Evolutionary conservation across 2,113 vertebrate species (phyloP), one percentile per base, ranked within the genome.

Genomic region (Channa argus): DNA sequence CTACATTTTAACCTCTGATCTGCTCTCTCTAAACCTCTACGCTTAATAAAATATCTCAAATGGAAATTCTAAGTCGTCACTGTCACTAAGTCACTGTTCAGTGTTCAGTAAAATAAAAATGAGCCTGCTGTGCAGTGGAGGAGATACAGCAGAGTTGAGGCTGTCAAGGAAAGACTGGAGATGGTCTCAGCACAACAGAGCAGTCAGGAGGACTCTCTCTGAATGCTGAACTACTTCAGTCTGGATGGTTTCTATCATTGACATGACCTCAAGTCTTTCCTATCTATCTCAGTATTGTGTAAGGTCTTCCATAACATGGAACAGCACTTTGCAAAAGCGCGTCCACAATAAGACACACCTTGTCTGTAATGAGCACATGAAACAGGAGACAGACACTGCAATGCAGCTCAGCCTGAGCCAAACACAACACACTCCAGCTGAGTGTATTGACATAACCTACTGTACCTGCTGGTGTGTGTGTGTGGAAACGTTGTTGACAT

Each of bases 371-470:
- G 69, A 51, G 65, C 61, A 62, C 59, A 51, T 79, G 66, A 77
- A 84, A 71, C 61, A 60, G 4, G 46, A 82, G 53, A 51, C 66
- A 24, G 14, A 37, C 60, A 14, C 63, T 3, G 80, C 76, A 74
- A 37, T 80, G 77, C 74, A 83, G 82, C 6, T 60, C 5, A 45
- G 37, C 52, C 66, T 36, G 39, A 77, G 64, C 65, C 63, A 13
- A 68, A 73, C 47, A 56, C 14, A 52, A 47, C 59, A 9, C 3
- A 3, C 43, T 69, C 71, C 68, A 62, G 78, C 71, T 52, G 51
- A 59, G 54, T 33, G 47, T 74, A 56, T 51, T 82, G 75, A 77
- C 73, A 79, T 33, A 58, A 65, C 52, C 59, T 39, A 11, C 39
- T 5, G 39, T 41, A 41, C 24, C 46, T 61, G 63, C 44, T 24